A percentile compares a stretch with the other conserved stretches of the same genome.
phyloP scores from a whole-genome alignment of 2,797 vertebrate species.

The Pseudochirops corinnae region DNA sequence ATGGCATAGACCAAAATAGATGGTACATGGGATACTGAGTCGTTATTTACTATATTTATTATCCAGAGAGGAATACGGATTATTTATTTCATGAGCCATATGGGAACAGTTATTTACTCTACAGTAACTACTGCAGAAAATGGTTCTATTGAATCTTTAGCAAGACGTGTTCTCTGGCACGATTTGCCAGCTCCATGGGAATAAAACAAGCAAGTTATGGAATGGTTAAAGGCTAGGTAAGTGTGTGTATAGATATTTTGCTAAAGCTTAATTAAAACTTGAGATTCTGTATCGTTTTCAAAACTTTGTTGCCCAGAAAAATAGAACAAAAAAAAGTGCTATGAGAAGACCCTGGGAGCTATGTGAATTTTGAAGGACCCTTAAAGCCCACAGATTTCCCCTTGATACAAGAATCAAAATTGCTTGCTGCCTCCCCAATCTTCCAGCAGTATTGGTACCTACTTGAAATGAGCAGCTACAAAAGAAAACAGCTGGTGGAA shows the following conservation, averaged over 20 bases:
- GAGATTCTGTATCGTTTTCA: slow-evolving; percentile 73
- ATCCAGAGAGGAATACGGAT: slow-evolving; percentile 76
- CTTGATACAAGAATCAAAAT: slow-evolving; percentile 75
- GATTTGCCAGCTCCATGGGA: slow-evolving; percentile 78
- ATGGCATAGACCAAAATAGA: slow-evolving; percentile 59
- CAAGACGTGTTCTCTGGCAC: slow-evolving; percentile 75
- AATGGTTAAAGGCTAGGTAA: slow-evolving; percentile 76
- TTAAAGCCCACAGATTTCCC: slow-evolving; percentile 64
- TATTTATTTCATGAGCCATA: slow-evolving; percentile 80
- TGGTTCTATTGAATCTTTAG: slow-evolving; percentile 76
- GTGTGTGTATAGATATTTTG: slow-evolving; percentile 55
- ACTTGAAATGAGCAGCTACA: slow-evolving; percentile 81
- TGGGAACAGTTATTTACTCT: slow-evolving; percentile 81
- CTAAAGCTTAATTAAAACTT: slow-evolving; percentile 81
- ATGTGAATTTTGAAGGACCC: slow-evolving; percentile 68
- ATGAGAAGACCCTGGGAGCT: slow-evolving; percentile 74
- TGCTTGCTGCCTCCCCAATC: slow-evolving; percentile 67
- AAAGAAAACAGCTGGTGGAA: slow-evolving; percentile 80
- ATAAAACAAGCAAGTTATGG: slow-evolving; percentile 79
- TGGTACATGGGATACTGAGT: slow-evolving; percentile 58
- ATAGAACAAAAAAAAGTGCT: slow-evolving; percentile 63
- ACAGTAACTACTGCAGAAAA: slow-evolving; percentile 76
- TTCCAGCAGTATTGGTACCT: slow-evolving; percentile 76
- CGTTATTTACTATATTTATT: slow-evolving; percentile 80
- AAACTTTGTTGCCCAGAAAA: slow-evolving; percentile 63